Evolutionary conservation across 2,888 invertebrate genomes (phyloP).

Genomic region (Nephrotoma appendiculata): DNA sequence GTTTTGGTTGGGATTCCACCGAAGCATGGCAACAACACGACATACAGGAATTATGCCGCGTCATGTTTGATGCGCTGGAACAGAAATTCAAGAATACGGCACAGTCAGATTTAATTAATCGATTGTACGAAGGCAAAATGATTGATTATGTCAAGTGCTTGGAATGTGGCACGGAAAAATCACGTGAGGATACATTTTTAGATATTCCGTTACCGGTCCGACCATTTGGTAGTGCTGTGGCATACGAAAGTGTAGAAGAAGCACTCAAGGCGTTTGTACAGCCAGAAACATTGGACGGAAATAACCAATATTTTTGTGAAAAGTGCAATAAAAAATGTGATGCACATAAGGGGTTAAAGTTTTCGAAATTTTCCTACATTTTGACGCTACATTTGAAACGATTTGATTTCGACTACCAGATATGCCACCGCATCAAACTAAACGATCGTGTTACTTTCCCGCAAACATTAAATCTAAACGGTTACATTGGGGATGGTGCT

Average conservation of each 20-base stretch:
- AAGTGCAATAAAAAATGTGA: conserved; percentile 75
- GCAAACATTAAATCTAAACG: conserved; percentile 61
- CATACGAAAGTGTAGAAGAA: conserved; percentile 71
- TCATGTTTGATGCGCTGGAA: conserved; percentile 83
- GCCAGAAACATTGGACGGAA: conserved; percentile 66
- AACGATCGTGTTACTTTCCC: conserved; percentile 80
- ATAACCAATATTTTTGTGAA: conserved; percentile 79
- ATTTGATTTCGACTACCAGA: conserved; percentile 78
- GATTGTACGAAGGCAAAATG: conserved; percentile 61
- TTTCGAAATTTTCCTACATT: conserved; percentile 73
- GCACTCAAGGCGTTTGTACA: conserved; percentile 65
- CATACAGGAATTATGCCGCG: conserved; percentile 76
- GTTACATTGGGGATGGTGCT: conserved; percentile 40
- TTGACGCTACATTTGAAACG: conserved; percentile 75
- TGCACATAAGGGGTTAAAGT: conserved; percentile 80
- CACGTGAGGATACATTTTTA: conserved; percentile 65
- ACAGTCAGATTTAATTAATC: conserved; percentile 67
- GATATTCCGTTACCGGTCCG: conserved; percentile 77
- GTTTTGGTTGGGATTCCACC: conserved; percentile 82
- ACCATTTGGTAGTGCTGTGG: conserved; percentile 60
- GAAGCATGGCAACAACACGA: conserved; percentile 90
- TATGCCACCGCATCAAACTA: conserved; percentile 71
- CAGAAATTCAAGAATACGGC: conserved; percentile 69
- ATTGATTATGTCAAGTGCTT: conserved; percentile 81
- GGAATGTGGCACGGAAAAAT: conserved; percentile 70